Base-by-base conservation (phyloP, 2,113 vertebrate species). In the Electrona antarctica region DNA sequence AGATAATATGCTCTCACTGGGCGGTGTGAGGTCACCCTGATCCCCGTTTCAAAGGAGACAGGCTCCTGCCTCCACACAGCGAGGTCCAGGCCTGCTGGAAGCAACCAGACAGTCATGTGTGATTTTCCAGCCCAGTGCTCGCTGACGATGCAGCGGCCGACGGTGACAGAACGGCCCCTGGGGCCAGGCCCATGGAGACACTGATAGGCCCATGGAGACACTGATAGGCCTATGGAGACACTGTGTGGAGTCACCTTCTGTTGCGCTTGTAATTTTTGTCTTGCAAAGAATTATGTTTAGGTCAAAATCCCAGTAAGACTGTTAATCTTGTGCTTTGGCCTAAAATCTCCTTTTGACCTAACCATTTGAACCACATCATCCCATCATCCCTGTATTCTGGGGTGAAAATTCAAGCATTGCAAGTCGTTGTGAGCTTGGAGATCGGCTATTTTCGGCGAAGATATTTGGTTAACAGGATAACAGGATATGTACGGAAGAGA, bases 11-110 rank as follows among this genome's bases (percentile, higher is more conserved):
- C 78, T 75, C 72, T 86, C 90, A 85, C 77, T 45, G 65, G 84
- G 87, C 83, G 56, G 55, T 1, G 82, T 89, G 90, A 90, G 91
- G 90, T 91, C 92, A 91, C 81, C 77, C 81, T 60, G 78, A 89
- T 88, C 88, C 90, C 88, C 67, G 84, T 92, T 92, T 92, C 89
- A 90, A 90, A 91, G 86, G 70, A 88, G 78, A 88, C 86, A 78
- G 90, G 87, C 82, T 86, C 45, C 33, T 41, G 33, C 33, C 74
- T 74, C 81, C 33, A 21, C 21, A 52, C 21, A 47, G 61, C 61
- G 79, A 86, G 77, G 33, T 66, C 80, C 64, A 78, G 77, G 82
- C 82, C 88, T 82, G 58, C 87, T 88, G 88, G 84, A 91, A 89
- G 87, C 81, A 86, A 78, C 83, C 88, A 91, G 90, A 90, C 90